Conservation (phyloP, 2,888 invertebrate genomes). For the Cantharis nigra region DNA sequence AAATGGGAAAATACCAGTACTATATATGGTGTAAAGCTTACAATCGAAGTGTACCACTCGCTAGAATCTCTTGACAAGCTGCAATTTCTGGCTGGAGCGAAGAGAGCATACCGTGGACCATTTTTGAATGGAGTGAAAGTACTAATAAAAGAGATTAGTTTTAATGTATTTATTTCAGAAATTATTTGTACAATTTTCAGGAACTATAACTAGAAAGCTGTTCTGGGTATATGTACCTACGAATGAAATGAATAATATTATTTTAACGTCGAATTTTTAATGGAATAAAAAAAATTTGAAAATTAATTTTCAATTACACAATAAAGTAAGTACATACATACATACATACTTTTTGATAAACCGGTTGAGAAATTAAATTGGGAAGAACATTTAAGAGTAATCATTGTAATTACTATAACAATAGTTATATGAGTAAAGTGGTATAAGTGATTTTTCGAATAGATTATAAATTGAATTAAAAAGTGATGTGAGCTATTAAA, state of each 20-base stretch:
- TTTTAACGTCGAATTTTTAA: no score
- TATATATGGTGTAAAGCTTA: no score
- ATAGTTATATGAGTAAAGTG: neutral
- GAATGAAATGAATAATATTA: no score
- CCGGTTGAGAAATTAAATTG: neutral
- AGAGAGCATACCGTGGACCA: no score
- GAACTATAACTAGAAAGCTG: neutral
- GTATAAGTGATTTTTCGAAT: conserved; percentile 1
- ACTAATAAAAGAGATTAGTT: neutral
- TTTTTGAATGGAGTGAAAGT: no score
- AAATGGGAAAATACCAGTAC: no score
- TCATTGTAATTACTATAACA: neutral
- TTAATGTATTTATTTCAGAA: neutral
- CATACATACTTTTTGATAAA: neutral
- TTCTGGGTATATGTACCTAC: neutral
- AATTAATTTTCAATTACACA: neutral
- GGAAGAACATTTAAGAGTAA: neutral
- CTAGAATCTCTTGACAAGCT: no score
- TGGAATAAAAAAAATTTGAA: neutral
- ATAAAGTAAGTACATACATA: no score
- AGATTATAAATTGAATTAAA: conserved; percentile 9
- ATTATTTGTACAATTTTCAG: neutral
- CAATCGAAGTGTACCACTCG: no score
- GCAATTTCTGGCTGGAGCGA: no score
- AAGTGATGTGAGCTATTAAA: conserved; percentile 11